Percentiles rank a stretch among this genome's conserved stretches.
These are phyloP conservation scores for Conger conger DNA, from an alignment of 2,113 vertebrate species.

Conservation along the genomic window DNA sequence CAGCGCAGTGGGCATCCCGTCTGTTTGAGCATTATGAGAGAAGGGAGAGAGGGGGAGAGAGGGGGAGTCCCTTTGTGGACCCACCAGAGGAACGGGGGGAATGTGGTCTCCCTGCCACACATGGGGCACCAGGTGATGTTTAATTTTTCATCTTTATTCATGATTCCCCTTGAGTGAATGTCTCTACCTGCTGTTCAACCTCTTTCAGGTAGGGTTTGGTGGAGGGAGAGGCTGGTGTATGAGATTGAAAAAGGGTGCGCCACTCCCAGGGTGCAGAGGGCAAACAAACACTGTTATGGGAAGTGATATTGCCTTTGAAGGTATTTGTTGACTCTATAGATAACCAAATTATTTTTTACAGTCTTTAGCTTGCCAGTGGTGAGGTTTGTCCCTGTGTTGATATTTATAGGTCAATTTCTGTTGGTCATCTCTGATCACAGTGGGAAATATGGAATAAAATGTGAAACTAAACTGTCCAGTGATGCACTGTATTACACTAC, in stretches of 20 bases:
- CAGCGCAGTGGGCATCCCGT: background rate
- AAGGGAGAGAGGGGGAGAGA: background rate
- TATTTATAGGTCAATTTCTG: background rate
- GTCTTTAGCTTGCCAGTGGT: background rate
- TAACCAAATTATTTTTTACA: background rate
- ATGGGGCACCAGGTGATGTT: background rate
- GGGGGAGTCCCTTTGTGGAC: background rate
- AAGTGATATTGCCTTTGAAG: background rate
- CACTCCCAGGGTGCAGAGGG: background rate
- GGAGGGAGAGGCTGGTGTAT: background rate
- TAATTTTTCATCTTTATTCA: conserved; percentile 5
- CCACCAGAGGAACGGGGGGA: background rate
- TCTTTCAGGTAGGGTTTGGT: background rate
- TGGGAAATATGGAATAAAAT: background rate
- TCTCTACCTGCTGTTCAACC: background rate
- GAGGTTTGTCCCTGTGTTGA: background rate
- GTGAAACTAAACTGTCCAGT: background rate
- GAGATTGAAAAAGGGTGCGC: background rate
- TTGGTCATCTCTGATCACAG: background rate
- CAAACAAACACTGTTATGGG: background rate
- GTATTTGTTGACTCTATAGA: background rate
- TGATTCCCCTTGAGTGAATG: conserved; percentile 5
- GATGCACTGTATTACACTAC: background rate
- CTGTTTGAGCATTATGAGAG: background rate
- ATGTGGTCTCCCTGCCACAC: background rate